phyloP scores from a whole-genome alignment of 1,140 invertebrate species.

The Ostrea edulis region DNA sequence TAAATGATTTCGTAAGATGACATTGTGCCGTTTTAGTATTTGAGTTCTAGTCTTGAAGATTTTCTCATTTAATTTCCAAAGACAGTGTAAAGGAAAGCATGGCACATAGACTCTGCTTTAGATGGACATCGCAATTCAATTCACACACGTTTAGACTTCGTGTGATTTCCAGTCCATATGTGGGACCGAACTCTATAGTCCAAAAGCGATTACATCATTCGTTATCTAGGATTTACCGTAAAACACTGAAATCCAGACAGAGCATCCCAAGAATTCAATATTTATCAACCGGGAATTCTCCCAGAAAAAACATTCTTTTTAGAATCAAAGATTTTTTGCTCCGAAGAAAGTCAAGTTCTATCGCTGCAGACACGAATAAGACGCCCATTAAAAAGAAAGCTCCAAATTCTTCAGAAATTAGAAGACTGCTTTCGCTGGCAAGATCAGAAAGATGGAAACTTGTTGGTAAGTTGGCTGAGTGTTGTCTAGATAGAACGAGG shows the following conservation, averaged over 20 bases:
- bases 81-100: neutral
- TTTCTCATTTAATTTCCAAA: neutral
- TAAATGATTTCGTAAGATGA: neutral
- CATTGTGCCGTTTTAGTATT: neutral
- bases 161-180: slow-evolving; percentile 3
- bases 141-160: neutral
- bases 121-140: neutral
- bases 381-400: neutral
- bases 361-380: neutral
- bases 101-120: neutral
- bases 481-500: too few species aligned
- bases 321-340: neutral
- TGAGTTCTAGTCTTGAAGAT: neutral
- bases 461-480: slow-evolving; percentile 57
- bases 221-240: neutral
- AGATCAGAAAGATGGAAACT: slow-evolving; percentile 75
- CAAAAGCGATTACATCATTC: neutral
- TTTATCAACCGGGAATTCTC: neutral
- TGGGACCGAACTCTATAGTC: neutral
- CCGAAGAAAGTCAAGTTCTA: neutral
- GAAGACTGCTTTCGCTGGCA: slow-evolving; percentile 69
- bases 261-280: neutral
- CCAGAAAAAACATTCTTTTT: neutral
- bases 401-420: slow-evolving; percentile 62
- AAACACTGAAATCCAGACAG: neutral